These are phyloP conservation scores for Zaprionus africanus DNA, from an alignment of 1,140 invertebrate species.

Conservation along the genomic window DNA sequence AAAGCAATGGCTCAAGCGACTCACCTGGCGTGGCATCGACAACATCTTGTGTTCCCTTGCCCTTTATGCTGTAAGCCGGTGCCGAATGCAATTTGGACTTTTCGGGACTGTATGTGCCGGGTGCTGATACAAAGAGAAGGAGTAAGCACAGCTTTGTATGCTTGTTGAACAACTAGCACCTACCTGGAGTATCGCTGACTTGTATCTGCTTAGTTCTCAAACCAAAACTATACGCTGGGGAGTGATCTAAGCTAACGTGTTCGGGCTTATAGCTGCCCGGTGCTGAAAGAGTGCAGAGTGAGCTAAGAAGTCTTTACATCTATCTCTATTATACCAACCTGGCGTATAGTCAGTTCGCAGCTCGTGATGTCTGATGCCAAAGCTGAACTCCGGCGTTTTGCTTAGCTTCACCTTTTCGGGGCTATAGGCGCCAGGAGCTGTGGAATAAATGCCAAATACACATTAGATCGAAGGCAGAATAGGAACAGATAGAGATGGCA, in stretches of 20 bases:
- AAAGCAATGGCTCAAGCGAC: conserved; percentile 59
- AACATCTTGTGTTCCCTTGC: conserved; percentile 87
- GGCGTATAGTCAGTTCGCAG: conserved; percentile 90
- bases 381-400: conserved; percentile 87
- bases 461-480: background rate
- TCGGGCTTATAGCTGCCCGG: conserved; percentile 88
- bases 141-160: background rate
- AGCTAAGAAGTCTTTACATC: conserved; percentile 47
- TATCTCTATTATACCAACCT: conserved; percentile 58
- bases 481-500: background rate
- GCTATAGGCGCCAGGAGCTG: conserved; percentile 87
- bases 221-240: conserved; percentile 87
- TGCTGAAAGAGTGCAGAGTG: conserved; percentile 84
- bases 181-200: conserved; percentile 80
- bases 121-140: conserved; percentile 66
- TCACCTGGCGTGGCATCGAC: conserved; percentile 86
- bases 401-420: conserved; percentile 88
- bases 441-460: conserved; percentile 48
- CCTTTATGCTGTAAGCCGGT: conserved; percentile 86
- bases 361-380: conserved; percentile 87
- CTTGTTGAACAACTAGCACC: background rate
- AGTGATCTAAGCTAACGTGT: conserved; percentile 86
- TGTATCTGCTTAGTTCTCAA: conserved; percentile 85
- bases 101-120: conserved; percentile 86
- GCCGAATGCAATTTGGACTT: conserved; percentile 79